Conservation (phyloP, 23 tunicate species). For the Diplosoma virens region DNA sequence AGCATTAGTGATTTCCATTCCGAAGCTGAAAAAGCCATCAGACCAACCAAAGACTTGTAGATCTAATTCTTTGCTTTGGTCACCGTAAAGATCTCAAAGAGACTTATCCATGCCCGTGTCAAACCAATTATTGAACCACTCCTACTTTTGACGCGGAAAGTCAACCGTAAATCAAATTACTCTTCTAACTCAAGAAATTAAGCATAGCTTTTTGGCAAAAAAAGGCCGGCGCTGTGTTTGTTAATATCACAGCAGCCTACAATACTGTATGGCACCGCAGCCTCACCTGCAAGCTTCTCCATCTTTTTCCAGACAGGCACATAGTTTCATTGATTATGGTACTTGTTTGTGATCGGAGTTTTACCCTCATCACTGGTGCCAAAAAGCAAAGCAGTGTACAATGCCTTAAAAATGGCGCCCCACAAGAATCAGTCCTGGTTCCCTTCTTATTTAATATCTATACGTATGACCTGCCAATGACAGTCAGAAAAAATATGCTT, state of each 20-base stretch:
- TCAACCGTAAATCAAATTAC: conserved; percentile 11
- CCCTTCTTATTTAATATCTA: too few species aligned
- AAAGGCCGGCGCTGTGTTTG: conserved; percentile 24
- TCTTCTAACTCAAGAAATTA: not conserved
- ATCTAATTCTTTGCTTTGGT: too few species aligned
- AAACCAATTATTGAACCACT: conserved; percentile 8
- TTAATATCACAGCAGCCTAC: conserved; percentile 20
- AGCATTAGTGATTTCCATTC: not conserved
- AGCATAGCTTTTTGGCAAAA: not conserved
- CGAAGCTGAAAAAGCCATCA: conserved; percentile 19
- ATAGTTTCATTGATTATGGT: too few species aligned
- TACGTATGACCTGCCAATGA: too few species aligned
- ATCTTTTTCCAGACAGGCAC: conserved; percentile 12
- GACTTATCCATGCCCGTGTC: not conserved
- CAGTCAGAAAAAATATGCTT: too few species aligned
- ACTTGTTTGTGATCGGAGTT: too few species aligned
- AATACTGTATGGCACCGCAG: conserved; percentile 20
- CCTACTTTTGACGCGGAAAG: conserved; percentile 14
- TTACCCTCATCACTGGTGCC: too few species aligned
- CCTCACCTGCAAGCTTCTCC: conserved; percentile 29
- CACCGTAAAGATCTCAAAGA: not conserved
- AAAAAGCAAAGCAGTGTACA: too few species aligned
- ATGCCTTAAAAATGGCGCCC: too few species aligned
- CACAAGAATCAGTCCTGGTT: too few species aligned
- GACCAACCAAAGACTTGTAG: not conserved